Evolutionary conservation across 2,888 invertebrate genomes (phyloP), one percentile per base, ranked within the genome.

Genomic region (Oscheius myriophilus): DNA sequence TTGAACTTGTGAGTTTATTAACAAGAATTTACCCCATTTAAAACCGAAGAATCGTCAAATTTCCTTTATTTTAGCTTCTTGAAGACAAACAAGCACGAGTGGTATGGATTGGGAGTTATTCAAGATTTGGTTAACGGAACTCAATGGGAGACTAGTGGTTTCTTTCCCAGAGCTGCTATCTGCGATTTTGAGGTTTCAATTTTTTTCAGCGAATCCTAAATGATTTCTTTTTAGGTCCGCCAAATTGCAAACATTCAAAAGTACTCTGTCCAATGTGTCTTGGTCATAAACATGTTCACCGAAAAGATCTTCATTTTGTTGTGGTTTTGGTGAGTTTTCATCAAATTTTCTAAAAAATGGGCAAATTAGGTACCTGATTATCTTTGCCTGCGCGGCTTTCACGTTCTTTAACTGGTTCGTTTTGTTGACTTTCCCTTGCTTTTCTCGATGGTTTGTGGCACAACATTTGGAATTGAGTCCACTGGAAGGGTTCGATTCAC

Each of bases 271-370:
- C 86, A 86, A 72, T 86, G 86, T 41, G 86, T 86, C 1, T 75
- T 86, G 21, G 86, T 86, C 21, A 86, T 86, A 71, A 86, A 86
- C 75, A 82, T 86, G 55, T 86, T 86, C 78, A 86, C 82, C 61
- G 86, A 85, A 69, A 84, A 83, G 69, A 86, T 86, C 43, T 86
- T 86, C 70, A 78, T 86, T 26, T 69, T 86, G 21, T 73, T 86
- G 1, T 86, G 85, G 84, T 86, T 81, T 65, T 81, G 79, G 80
- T 80, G 16, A 69, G 76, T 64, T 18, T 23, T 9, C 11, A 14
- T 18, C 45, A 25, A 2, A 21, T 1, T 7, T 46, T 12, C 1
- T 26, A 9, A 39, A 25, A 33, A 12, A 39, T 16, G 9, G 25
- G 7, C 26, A 42, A 49, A 72, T 73, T 54, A 84, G 84, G 85